Conservation (phyloP, 2,888 invertebrate species). For the Synanthedon formicaeformis region DNA sequence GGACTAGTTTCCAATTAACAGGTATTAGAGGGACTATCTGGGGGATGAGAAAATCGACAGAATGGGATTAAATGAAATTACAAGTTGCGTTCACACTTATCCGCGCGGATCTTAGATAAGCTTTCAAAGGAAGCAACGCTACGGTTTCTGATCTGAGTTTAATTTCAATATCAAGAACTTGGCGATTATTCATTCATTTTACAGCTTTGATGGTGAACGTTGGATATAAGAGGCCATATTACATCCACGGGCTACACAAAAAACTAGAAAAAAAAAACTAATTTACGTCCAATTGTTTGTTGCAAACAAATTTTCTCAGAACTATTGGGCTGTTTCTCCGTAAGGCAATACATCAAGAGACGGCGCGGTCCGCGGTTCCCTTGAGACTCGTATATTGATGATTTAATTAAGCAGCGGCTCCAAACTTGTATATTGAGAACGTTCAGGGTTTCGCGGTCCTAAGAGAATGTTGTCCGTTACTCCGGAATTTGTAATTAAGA, state of each 20-base stretch:
- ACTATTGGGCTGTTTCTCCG: slow-evolving; percentile 1
- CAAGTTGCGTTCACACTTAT: slow-evolving; percentile 25
- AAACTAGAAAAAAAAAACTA: neutral
- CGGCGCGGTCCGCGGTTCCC: slow-evolving; percentile 15
- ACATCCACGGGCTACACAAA: neutral
- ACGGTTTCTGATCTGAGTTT: neutral
- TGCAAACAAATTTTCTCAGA: neutral
- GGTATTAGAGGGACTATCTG: slow-evolving; percentile 28
- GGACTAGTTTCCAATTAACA: slow-evolving; percentile 40
- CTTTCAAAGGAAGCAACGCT: slow-evolving; percentile 17
- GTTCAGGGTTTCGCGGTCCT: slow-evolving; percentile 16
- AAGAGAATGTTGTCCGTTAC: slow-evolving; percentile 32
- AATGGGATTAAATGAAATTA: slow-evolving; percentile 36
- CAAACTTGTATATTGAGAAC: slow-evolving; percentile 28
- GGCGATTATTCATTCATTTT: too few relatives aligned
- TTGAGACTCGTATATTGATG: slow-evolving; percentile 36
- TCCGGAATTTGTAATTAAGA: slow-evolving; percentile 58
- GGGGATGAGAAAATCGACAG: slow-evolving; percentile 30
- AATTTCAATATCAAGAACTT: neutral
- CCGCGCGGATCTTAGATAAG: slow-evolving; percentile 25
- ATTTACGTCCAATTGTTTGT: neutral
- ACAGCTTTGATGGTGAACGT: too few relatives aligned
- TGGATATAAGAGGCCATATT: neutral
- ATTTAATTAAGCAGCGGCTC: slow-evolving; percentile 49
- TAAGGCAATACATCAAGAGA: slow-evolving; percentile 25